Conservation (phyloP, 2,113 vertebrate species). For the Puma concolor region DNA sequence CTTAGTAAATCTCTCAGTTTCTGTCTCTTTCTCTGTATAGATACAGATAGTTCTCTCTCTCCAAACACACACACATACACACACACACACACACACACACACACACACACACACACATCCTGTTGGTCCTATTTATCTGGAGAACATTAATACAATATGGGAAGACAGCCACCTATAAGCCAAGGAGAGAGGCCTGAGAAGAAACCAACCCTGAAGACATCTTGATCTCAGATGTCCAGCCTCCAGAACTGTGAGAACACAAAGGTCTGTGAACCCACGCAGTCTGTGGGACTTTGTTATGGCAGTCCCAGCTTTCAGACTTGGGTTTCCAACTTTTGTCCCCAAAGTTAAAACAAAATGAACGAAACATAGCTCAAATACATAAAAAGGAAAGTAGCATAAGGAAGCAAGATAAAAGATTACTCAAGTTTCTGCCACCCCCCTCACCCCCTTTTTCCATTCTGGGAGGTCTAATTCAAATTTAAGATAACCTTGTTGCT, state of each 20-base stretch:
- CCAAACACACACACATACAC: background rate
- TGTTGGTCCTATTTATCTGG: background rate
- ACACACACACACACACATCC: background rate
- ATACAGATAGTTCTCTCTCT: background rate
- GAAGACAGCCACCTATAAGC: background rate
- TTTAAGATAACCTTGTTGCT: background rate
- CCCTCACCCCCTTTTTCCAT: background rate
- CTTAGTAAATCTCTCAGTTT: background rate
- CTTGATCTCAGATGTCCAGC: background rate
- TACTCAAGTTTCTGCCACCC: background rate
- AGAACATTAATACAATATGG: background rate
- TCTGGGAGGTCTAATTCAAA: slow-evolving; percentile 41
- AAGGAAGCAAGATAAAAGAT: background rate
- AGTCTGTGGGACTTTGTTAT: background rate
- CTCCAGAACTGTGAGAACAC: background rate
- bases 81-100: background rate
- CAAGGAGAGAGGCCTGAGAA: background rate
- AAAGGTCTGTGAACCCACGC: background rate
- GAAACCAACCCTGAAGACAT: background rate
- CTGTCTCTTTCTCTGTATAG: background rate
- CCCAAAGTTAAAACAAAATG: slow-evolving; percentile 22
- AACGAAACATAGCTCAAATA: background rate
- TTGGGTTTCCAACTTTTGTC: background rate
- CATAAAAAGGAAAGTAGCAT: background rate
- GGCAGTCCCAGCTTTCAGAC: background rate